phyloP scores from a whole-genome alignment of 2,888 invertebrate species.

The Drosophila ustulata region DNA sequence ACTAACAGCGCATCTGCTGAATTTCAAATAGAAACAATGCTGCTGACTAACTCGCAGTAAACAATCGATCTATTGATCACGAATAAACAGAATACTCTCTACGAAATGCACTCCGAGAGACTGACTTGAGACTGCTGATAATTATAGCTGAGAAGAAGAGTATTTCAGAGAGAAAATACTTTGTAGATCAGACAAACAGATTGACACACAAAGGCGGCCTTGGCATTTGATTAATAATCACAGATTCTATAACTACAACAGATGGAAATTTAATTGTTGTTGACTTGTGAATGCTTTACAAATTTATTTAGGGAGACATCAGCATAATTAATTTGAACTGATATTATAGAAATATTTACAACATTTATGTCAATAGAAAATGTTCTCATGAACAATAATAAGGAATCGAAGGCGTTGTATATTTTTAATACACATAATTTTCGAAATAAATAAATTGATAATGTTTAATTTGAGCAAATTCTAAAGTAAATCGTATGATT shows the following conservation, averaged over 20 bases:
- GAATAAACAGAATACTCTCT: neutral
- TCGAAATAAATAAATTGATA: no score
- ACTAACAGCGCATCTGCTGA: no score
- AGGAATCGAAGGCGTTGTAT: no score
- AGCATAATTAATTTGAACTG: no score
- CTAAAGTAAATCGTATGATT: no score
- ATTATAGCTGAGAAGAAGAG: neutral
- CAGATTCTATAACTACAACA: neutral
- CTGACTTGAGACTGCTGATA: neutral
- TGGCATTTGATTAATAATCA: slow-evolving; percentile 1
- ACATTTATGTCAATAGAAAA: neutral
- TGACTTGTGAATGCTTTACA: neutral
- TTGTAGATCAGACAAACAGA: neutral
- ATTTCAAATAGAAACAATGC: neutral
- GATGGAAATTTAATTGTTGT: neutral
- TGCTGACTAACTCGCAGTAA: neutral
- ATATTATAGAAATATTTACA: no score
- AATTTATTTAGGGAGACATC: neutral
- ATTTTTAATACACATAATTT: no score
- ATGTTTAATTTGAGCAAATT: no score
- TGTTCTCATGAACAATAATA: no score
- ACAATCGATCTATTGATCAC: neutral
- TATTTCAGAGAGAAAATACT: neutral
- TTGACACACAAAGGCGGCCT: neutral
- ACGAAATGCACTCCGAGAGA: neutral